phyloP scores from a whole-genome alignment of 2,888 invertebrate species.

The Nomada ferruginata region DNA sequence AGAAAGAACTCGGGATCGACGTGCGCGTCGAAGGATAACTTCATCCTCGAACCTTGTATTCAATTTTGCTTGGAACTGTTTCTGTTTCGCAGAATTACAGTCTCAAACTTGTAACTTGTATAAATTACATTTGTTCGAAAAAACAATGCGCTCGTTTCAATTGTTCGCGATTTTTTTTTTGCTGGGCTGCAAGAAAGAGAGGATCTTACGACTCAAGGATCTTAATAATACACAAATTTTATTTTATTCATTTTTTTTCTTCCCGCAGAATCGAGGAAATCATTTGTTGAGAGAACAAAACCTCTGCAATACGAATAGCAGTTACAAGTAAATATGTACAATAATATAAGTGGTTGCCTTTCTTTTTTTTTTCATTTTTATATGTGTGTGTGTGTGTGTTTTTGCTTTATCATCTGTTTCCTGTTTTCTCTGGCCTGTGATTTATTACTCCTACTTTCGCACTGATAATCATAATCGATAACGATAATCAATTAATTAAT shows the following conservation, averaged over 20 bases:
- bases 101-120: background rate
- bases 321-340: constrained; percentile 86
- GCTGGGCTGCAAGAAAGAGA: too few relatives aligned
- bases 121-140: background rate
- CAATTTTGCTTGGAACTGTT: constrained; percentile 6
- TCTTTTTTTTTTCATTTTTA: constrained; percentile 52
- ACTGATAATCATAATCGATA: constrained; percentile 77
- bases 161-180: background rate
- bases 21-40: constrained; percentile 35
- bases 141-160: background rate
- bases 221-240: constrained; percentile 86
- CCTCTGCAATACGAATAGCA: constrained; percentile 84
- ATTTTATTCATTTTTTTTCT: constrained; percentile 81
- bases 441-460: constrained; percentile 59
- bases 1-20: constrained; percentile 38
- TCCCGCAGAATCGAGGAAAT: constrained; percentile 85
- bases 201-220: constrained; percentile 1
- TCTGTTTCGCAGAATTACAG: background rate
- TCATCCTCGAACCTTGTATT: constrained; percentile 26
- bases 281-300: constrained; percentile 84
- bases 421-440: constrained; percentile 61
- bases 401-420: constrained; percentile 50
- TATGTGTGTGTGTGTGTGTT: constrained; percentile 2
- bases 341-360: constrained; percentile 80
- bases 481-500: constrained; percentile 74